Conservation (phyloP, 2,113 vertebrate genomes). For the Chaetorhynchus papuensis region DNA sequence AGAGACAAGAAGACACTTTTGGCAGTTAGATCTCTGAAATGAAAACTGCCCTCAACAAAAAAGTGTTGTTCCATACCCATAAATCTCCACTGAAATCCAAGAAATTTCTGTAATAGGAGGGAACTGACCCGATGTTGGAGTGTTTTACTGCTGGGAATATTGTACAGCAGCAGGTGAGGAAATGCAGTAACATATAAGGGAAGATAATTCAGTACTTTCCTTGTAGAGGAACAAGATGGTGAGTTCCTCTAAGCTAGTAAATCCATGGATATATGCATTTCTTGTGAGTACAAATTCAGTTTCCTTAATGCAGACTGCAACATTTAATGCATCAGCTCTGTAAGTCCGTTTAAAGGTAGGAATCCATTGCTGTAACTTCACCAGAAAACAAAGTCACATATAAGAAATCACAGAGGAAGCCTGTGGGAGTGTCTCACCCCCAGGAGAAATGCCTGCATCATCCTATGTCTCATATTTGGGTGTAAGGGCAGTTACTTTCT, state of each 20-base stretch:
- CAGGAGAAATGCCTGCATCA: not conserved
- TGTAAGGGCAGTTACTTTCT: not conserved
- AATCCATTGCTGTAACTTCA: not conserved
- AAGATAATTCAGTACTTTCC: not conserved
- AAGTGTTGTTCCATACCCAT: not conserved
- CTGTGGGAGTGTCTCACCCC: not conserved
- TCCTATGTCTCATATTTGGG: not conserved
- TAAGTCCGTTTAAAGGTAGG: not conserved
- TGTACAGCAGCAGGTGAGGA: not conserved
- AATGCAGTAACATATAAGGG: not conserved
- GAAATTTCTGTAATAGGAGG: not conserved
- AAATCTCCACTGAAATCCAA: not conserved
- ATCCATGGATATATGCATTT: not conserved
- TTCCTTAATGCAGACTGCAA: not conserved
- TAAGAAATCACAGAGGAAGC: not conserved
- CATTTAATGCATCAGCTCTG: not conserved
- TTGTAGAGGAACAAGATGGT: not conserved
- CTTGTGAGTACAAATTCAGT: not conserved
- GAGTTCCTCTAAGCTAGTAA: not conserved
- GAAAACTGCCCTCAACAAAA: not conserved
- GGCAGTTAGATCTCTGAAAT: not conserved
- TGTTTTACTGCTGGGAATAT: not conserved
- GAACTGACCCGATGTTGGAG: not conserved
- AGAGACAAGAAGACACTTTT: not conserved
- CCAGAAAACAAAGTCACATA: not conserved